Conservation (phyloP, 2,113 vertebrate species). For the Taxidea taxus region DNA sequence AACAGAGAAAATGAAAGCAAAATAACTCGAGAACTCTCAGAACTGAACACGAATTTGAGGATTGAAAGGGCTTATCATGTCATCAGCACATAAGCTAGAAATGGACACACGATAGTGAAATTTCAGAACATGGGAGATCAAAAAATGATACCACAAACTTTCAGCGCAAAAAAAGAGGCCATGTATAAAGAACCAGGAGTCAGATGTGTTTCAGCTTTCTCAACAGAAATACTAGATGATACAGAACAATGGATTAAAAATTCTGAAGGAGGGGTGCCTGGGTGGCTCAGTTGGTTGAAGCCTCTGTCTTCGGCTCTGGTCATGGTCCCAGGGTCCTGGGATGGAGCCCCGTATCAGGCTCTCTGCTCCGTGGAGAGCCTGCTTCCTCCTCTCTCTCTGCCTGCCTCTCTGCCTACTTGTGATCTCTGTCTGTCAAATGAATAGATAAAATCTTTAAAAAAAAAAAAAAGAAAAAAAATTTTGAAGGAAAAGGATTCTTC, state of each 20-base stretch:
- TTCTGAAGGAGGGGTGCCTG: neutral
- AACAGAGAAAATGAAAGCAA: neutral
- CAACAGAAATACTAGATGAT: neutral
- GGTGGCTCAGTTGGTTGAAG: no score
- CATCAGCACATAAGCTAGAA: neutral
- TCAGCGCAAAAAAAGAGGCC: neutral
- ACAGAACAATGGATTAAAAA: neutral
- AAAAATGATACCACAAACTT: neutral
- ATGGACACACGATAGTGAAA: neutral
- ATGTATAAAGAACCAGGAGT: neutral
- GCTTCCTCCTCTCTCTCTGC: no score
- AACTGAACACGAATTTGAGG: neutral
- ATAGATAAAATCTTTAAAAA: no score
- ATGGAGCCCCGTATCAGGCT: no score
- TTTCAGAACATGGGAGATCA: neutral
- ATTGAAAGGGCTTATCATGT: neutral
- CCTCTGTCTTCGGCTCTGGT: no score
- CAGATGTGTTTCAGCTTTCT: neutral
- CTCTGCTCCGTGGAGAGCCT: no score
- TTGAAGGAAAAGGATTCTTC: neutral
- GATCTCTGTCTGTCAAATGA: no score
- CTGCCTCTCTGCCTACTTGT: no score
- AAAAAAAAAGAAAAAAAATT: no score
- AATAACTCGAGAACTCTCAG: neutral
- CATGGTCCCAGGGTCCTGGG: no score